Base-by-base conservation (phyloP, 2,888 invertebrate genomes). In the Ophioninae sp. region DNA sequence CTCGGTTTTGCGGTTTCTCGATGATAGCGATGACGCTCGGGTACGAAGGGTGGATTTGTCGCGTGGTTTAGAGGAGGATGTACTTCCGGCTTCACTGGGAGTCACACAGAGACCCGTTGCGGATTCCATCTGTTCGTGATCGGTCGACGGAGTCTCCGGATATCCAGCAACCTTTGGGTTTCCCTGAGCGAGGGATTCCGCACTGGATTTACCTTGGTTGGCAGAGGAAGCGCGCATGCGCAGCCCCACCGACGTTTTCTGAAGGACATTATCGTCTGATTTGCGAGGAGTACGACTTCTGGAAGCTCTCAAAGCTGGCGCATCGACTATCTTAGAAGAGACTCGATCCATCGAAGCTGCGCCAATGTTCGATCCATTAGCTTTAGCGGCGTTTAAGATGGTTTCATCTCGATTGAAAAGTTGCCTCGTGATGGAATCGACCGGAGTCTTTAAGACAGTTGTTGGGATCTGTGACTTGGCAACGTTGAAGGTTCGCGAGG, bases 11-110 rank as follows among this genome's bases (percentile, higher is more conserved):
- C 73, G 61, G 17, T 67, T 74, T 9, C 69, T 80, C 1, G 88
- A 87, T 8, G 83, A 81, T 7, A 86, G 77, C 6, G 87, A 87
- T 10, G 86, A 88, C 5, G 85, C 86, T 22, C 85, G 86, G 0
- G 88, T 88, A 6, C 58, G 82, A 2, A 72, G 73, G 1, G 82
- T 67, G 10, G 44, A 67, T 22, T 86, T 83, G 17, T 87, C 85
- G 0, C 69, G 87, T 0, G 78, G 77, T 78, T 82, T 87, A 39
- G 86, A 84, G 22, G 87, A 86, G 79, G 64, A 84, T 5, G 75
- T 69, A 67, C 87, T 88, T 9, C 76, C 87, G 6, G 85, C 81
- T 39, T 88, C 90, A 82, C 88, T 87, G 6, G 88, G 87, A 39
- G 87, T 90, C 37, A 51, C 69, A 61, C 89, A 88, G 22, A 85